Evolutionary conservation across 2,888 invertebrate genomes (phyloP), one percentile per base, ranked within the genome.

Genomic region (Ferrisia virgata): DNA sequence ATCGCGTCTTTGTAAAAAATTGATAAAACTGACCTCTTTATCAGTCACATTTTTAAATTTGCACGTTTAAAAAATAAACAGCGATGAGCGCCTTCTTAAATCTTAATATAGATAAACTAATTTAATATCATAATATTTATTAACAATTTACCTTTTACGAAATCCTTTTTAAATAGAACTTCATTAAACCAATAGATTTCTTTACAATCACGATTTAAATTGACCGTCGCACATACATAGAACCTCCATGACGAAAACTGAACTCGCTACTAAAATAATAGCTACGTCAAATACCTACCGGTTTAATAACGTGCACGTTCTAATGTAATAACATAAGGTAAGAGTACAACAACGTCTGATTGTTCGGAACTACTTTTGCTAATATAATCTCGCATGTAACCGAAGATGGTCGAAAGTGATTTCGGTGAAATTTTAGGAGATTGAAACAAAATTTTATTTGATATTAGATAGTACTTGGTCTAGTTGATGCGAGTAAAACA

Each of bases 171-270:
- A 0, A 72, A 72, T 72, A 36, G 33, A 72, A 72, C 36, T 33
- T 72, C 72, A 72, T 72, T 31, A 18, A n/a, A n/a, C n/a, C n/a
- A n/a, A 72, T 33, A 47, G 72, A n/a, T n/a, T 72, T 72, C 31
- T 72, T 72, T 18, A 36, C 31, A n/a, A 72, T 11, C 22, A n/a
- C 72, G 72, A 72, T 33, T 33, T 8, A 31, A 5, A 36, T 25
- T 25, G 33, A 72, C 72, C 6, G 25, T 33, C 33, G 33, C 72
- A 36, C 72, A 72, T 33, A 36, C 72, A 72, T 33, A 72, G 72
- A 72, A 72, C 72, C 72, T 33, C 31, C 72, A 72, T 72, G 33
- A 8, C 15, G 72, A 72, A 72, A 4, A 31, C 72, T 33, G 1
- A 22, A 36, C 33, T 6, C 9, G n/a, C 72, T 2, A 72, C 72